These are phyloP conservation scores for Tiliqua scincoides DNA, from an alignment of 2,113 vertebrate species.

Conservation along the genomic window DNA sequence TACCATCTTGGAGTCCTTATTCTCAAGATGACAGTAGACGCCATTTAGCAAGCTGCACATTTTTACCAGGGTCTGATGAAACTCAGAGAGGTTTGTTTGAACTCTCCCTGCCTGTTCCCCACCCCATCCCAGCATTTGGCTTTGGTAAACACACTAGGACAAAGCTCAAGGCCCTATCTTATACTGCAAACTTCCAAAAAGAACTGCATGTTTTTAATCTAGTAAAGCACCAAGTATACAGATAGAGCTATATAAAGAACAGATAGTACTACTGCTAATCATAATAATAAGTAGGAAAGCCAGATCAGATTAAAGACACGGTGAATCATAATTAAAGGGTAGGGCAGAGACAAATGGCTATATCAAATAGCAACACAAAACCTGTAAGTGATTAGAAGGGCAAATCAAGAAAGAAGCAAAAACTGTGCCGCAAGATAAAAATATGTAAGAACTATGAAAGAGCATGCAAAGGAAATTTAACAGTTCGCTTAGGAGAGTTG, in stretches of 20 bases:
- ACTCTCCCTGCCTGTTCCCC: background rate
- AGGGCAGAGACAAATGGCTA: constrained; percentile 15
- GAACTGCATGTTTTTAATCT: background rate
- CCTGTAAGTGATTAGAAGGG: background rate
- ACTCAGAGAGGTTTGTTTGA: background rate
- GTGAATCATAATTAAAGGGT: constrained; percentile 32
- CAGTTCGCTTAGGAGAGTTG: constrained; percentile 26
- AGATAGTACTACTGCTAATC: background rate
- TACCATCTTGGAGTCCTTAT: background rate
- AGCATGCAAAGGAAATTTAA: background rate
- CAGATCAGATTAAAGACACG: constrained; percentile 29
- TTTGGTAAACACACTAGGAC: background rate
- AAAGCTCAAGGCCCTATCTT: background rate
- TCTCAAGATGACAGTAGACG: background rate
- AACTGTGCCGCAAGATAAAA: constrained; percentile 23
- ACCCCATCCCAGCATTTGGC: background rate
- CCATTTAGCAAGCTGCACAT: too few relatives aligned
- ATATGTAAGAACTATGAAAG: constrained; percentile 26
- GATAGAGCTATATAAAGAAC: background rate
- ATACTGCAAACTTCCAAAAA: background rate
- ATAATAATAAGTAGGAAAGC: background rate
- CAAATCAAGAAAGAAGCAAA: constrained; percentile 19
- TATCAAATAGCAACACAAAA: constrained; percentile 29
- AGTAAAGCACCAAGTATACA: background rate
- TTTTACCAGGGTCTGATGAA: background rate